Evolutionary conservation across 2,888 invertebrate genomes (phyloP).

Genomic region (Deroplatys truncata): DNA sequence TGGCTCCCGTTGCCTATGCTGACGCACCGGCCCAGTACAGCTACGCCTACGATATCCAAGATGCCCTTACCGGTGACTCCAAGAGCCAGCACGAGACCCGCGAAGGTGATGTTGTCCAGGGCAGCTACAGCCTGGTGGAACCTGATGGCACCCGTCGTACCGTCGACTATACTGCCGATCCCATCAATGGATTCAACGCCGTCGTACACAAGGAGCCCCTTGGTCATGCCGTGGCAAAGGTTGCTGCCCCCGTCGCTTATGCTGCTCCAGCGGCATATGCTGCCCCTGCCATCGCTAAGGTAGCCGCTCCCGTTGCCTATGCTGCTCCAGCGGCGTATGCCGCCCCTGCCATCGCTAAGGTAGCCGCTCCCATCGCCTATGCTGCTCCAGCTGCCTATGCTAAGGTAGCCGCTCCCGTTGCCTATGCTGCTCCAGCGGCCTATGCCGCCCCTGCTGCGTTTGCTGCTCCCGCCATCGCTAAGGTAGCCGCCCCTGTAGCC

Average conservation of each 20-base stretch:
- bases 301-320: conserved; percentile 30
- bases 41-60: conserved; percentile 53
- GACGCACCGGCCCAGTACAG: conserved; percentile 55
- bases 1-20: conserved; percentile 33
- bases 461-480: background rate
- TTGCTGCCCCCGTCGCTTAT: conserved; percentile 36
- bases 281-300: conserved; percentile 2
- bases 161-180: conserved; percentile 56
- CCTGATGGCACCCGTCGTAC: conserved; percentile 53
- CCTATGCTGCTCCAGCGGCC: conserved; percentile 33
- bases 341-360: conserved; percentile 24
- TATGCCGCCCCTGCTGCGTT: conserved; percentile 37
- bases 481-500: no score
- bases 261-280: background rate
- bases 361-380: background rate
- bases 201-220: conserved; percentile 51
- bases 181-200: conserved; percentile 56
- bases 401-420: conserved; percentile 25
- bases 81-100: conserved; percentile 54
- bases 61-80: conserved; percentile 52
- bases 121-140: conserved; percentile 52
- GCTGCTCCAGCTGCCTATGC: background rate
- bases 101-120: conserved; percentile 53
- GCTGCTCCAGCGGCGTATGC: conserved; percentile 24
- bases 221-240: conserved; percentile 24